Conservation (phyloP, 2,113 vertebrate genomes). For the Benitochromis conjunctus region DNA sequence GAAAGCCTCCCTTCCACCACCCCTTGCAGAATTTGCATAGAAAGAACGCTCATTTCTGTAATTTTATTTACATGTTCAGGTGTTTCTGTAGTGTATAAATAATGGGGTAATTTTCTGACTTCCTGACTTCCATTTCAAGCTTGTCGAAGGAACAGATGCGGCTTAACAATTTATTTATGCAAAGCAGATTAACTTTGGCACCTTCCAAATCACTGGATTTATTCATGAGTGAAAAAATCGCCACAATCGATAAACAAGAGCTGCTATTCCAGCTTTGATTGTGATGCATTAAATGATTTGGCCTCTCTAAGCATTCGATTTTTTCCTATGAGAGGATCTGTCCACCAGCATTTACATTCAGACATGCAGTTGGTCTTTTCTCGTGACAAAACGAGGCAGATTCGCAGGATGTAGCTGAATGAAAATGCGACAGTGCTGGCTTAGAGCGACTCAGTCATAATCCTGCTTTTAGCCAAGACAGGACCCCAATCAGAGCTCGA, state of each 20-base stretch:
- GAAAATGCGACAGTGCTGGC: neutral
- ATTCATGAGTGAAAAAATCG: conserved; percentile 37
- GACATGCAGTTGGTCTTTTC: neutral
- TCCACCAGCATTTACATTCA: conserved; percentile 21
- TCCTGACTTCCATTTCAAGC: conserved; percentile 14
- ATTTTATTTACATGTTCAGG: neutral
- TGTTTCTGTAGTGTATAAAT: conserved; percentile 15
- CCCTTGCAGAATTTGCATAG: neutral
- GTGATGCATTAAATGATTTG: neutral
- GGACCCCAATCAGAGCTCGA: conserved; percentile 27
- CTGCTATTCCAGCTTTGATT: conserved; percentile 1
- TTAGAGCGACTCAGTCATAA: conserved; percentile 29
- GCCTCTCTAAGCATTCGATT: neutral
- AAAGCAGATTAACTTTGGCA: conserved; percentile 59
- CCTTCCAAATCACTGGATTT: conserved; percentile 40
- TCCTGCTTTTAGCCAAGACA: conserved; percentile 45
- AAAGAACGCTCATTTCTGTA: neutral
- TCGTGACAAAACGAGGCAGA: conserved; percentile 10
- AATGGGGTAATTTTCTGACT: conserved; percentile 29
- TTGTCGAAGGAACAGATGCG: conserved; percentile 22
- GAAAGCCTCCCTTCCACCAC: neutral
- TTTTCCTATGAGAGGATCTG: neutral
- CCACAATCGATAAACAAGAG: conserved; percentile 7
- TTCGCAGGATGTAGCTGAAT: conserved; percentile 13
- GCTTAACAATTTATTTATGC: conserved; percentile 53